Base-by-base conservation (phyloP, 2,113 vertebrate species). In the Planiliza haematocheilus region DNA sequence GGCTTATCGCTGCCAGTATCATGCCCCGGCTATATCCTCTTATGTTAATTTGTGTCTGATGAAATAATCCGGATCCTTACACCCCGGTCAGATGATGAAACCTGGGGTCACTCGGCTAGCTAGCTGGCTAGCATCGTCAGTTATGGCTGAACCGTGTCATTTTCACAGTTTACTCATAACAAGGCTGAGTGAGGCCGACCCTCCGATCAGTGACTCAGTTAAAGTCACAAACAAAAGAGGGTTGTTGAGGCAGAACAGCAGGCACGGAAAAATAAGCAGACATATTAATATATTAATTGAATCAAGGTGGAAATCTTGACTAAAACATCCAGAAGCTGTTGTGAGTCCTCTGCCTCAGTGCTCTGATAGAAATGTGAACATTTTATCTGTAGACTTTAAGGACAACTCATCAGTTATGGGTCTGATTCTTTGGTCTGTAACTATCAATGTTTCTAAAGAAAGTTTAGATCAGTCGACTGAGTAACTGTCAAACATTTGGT, bases 211-310 rank as follows among this genome's bases (percentile, higher is more conserved):
- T 46, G 63, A 11, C 10, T n/a, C 36, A 56, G 58, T 63, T 46
- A 16, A 72, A 58, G 66, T 53, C 13, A 2, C 50, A 68, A 66
- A 79, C 70, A 83, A 83, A 79, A 70, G 20, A 34, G 63, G 43
- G 37, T 63, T 73, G 68, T 82, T 70, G 39, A 21, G 5, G 34
- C 6, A 7, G 30, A 6, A 10, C 51, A 36, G n/a, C n/a, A n/a
- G 51, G 17, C 1, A 38, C 46, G 57, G 43, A 39, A 8, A 52
- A 21, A 12, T 45, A 2, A 5, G 5, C 24, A 30, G 24, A 30
- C 2, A 30, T 30, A 30, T 30, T 30, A 2, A 30, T 30, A 30
- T 30, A 3, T 30, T 30, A 30, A 5, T 30, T 30, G 5, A 30
- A 30, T 30, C 5, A 3, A 30, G 24, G 24, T 30, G 2, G n/a